A percentile compares a stretch with the other conserved stretches of the same genome.
phyloP scores from a whole-genome alignment of 2,888 invertebrate species.

The Pediacus dermestoides region DNA sequence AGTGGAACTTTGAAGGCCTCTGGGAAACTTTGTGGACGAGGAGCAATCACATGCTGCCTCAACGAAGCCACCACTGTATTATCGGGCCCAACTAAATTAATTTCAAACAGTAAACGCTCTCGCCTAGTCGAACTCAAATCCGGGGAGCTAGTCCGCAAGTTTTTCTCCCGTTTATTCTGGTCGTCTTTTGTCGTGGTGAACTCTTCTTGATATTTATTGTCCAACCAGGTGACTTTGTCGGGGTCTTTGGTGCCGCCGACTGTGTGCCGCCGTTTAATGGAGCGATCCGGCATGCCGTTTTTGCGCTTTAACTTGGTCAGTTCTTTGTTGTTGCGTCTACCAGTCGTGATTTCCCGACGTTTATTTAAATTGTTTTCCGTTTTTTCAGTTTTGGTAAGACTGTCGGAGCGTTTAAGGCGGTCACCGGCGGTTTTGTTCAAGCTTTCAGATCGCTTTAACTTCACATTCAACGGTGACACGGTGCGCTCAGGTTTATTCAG shows the following conservation, averaged over 20 bases:
- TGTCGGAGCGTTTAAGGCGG: slow-evolving; percentile 59
- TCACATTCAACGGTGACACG: slow-evolving; percentile 46
- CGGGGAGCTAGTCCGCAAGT: slow-evolving; percentile 60
- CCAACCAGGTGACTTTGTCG: slow-evolving; percentile 59
- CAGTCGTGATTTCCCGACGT: slow-evolving; percentile 56
- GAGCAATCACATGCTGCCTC: slow-evolving; percentile 50
- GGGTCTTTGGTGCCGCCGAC: slow-evolving; percentile 92
- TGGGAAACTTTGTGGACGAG: slow-evolving; percentile 54
- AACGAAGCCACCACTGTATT: slow-evolving; percentile 53
- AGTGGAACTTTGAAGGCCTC: slow-evolving; percentile 57
- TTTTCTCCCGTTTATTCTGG: slow-evolving; percentile 52
- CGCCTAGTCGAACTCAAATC: slow-evolving; percentile 53
- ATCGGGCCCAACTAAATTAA: slow-evolving; percentile 53
- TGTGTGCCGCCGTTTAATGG: slow-evolving; percentile 85
- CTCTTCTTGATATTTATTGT: slow-evolving; percentile 54
- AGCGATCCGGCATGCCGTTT: slow-evolving; percentile 75
- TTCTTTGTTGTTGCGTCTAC: slow-evolving; percentile 50
- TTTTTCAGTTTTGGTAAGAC: slow-evolving; percentile 69
- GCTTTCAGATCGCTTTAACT: slow-evolving; percentile 61
- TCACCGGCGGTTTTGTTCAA: slow-evolving; percentile 53
- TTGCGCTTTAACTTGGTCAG: slow-evolving; percentile 68
- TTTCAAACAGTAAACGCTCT: slow-evolving; percentile 52
- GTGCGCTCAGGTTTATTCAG: slow-evolving; percentile 57
- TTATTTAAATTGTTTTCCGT: slow-evolving; percentile 77
- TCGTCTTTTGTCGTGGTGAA: slow-evolving; percentile 42